Percentiles rank a stretch among this genome's conserved stretches.
Conservation (phyloP, 2,113 vertebrate genomes). For the Hemiprocne comata region DNA sequence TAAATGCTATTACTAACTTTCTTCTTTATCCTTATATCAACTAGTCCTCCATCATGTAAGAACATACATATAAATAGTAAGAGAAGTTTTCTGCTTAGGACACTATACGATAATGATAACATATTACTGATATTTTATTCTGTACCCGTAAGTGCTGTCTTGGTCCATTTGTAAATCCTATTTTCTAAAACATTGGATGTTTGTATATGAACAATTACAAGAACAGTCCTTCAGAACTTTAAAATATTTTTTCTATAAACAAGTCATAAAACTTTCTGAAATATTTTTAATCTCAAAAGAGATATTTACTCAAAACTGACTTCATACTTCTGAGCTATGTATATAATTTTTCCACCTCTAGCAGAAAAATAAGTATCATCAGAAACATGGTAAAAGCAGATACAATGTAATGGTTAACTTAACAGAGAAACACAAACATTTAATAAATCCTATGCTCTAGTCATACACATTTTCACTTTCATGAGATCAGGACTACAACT, state of each 20-base stretch:
- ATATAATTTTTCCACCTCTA: background rate
- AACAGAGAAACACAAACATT: background rate
- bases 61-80: background rate
- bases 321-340: background rate
- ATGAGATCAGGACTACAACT: background rate
- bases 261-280: background rate
- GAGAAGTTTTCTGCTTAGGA: background rate
- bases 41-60: background rate
- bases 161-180: background rate
- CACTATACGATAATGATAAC: background rate
- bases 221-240: background rate
- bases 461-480: slow-evolving; percentile 26
- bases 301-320: background rate
- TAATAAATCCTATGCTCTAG: slow-evolving; percentile 6
- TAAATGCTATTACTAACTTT: background rate
- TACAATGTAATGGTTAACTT: background rate
- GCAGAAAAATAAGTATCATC: background rate
- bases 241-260: background rate
- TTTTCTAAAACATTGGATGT: background rate
- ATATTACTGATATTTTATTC: background rate
- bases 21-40: background rate
- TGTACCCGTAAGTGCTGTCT: background rate
- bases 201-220: background rate
- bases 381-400: background rate
- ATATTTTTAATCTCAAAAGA: background rate